Evolutionary conservation across 2,888 invertebrate genomes (phyloP), one percentile per base, ranked within the genome.

Genomic region (Aelia acuminata): DNA sequence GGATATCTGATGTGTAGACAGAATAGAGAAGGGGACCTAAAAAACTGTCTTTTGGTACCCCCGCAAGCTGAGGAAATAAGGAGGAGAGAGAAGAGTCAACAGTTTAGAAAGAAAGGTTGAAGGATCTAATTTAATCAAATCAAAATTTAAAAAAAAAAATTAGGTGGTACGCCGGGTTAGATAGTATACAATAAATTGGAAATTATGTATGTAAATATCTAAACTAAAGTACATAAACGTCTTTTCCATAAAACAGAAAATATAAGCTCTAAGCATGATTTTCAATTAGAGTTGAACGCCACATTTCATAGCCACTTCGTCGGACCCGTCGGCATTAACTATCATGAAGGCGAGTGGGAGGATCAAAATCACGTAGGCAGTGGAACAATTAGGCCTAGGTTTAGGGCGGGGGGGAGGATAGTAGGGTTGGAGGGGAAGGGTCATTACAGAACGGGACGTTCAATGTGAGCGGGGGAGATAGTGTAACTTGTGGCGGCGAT

Each of bases 381-480:
- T 35, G 63, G 31, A 63, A 70, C 63, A 70, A 70, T 70, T 70
- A 70, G 63, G 63, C 35, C 20, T 70, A 70, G 31, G 63, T 70
- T 63, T 70, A 70, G 4, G 63, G 26, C 7, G 2, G 53, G n/a
- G 53, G 22, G 7, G 26, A 20, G 63, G 63, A 1, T 35, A 13
- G 63, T 4, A 35, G 63, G 18, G 63, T 26, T 2, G 63, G 35
- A 26, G 35, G 63, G 63, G 8, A 35, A 35, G 63, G 63, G 35
- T 70, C 63, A 70, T 70, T 70, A 70, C 63, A 70, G 63, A 70
- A 70, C 15, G 63, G 63, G 63, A 70, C 35, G 63, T 70, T 70
- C 63, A 18, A 2, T 70, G 31, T 35, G 63, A 35, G 63, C 63
- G 11, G 2, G n/a, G 18, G 63, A 70, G 63, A 70, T 70, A 70